Percentiles rank a stretch among this genome's conserved stretches.
Evolutionary conservation across 1,140 invertebrate species (phyloP).

Genomic region (Drosophila takahashii): DNA sequence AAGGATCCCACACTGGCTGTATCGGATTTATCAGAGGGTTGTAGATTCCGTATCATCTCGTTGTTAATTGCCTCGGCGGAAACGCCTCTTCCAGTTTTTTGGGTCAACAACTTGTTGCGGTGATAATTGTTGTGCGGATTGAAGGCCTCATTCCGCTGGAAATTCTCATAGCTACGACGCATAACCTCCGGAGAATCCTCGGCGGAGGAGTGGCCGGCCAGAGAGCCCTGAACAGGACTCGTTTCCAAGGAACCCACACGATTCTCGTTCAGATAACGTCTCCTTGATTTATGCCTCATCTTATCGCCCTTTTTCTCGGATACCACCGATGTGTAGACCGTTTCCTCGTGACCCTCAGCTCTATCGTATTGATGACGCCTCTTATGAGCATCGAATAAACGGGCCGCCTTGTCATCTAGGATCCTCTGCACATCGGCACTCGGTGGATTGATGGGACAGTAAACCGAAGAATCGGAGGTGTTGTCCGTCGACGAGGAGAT

Average conservation of each 20-base stretch:
- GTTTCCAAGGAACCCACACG: slow-evolving; percentile 81
- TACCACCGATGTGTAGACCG: slow-evolving; percentile 77
- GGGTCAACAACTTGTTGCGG: slow-evolving; percentile 79
- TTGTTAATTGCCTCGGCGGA: slow-evolving; percentile 77
- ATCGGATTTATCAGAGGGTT: slow-evolving; percentile 71
- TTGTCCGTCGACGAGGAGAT: slow-evolving; percentile 74
- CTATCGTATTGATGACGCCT: slow-evolving; percentile 72
- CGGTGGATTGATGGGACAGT: slow-evolving; percentile 81
- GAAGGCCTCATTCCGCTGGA: slow-evolving; percentile 75
- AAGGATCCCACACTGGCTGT: slow-evolving; percentile 83
- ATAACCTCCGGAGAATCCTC: slow-evolving; percentile 61
- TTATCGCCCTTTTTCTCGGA: slow-evolving; percentile 78
- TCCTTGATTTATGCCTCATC: slow-evolving; percentile 64
- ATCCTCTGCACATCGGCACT: slow-evolving; percentile 79
- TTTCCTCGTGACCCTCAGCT: slow-evolving; percentile 73
- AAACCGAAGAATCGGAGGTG: slow-evolving; percentile 84
- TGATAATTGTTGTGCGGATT: slow-evolving; percentile 83
- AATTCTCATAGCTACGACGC: slow-evolving; percentile 70
- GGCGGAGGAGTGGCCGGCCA: slow-evolving; percentile 59
- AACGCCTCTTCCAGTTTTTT: slow-evolving; percentile 47
- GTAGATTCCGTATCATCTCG: slow-evolving; percentile 67
- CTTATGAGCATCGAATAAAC: slow-evolving; percentile 73
- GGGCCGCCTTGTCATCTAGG: slow-evolving; percentile 74
- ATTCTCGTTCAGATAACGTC: slow-evolving; percentile 80
- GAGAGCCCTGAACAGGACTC: slow-evolving; percentile 64